Evolutionary conservation across 2,797 vertebrate genomes (phyloP).

Genomic region (Euphonia xanthogaster): DNA sequence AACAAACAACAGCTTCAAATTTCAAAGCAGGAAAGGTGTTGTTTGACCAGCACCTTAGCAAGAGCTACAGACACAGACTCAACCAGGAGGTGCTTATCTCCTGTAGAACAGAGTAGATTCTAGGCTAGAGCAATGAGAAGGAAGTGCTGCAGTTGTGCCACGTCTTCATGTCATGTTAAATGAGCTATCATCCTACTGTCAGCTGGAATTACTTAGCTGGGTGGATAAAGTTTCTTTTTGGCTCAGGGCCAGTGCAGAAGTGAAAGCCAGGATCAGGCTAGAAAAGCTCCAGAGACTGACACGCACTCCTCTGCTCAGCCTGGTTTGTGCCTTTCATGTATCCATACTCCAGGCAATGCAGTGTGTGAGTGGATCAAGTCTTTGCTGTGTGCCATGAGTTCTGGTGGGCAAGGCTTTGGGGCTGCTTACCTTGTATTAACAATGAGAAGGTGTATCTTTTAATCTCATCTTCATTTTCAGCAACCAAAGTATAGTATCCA

Average conservation of each 20-base stretch:
- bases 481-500: slow-evolving; percentile 90
- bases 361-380: not conserved
- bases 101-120: not conserved
- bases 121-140: not conserved
- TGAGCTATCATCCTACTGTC: not conserved
- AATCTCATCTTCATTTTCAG: slow-evolving; percentile 84
- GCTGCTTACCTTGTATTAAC: slow-evolving; percentile 87
- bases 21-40: not conserved
- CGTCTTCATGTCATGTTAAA: slow-evolving; percentile 32
- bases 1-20: not conserved
- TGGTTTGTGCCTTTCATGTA: not conserved
- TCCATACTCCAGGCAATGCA: not conserved
- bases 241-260: not conserved
- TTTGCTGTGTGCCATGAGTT: not conserved
- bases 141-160: slow-evolving; percentile 20
- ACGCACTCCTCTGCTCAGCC: accelerated
- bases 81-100: not conserved
- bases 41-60: not conserved
- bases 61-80: not conserved
- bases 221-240: slow-evolving; percentile 44
- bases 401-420: not conserved
- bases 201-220: slow-evolving; percentile 38
- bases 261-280: slow-evolving; percentile 8
- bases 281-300: not conserved
- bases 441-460: slow-evolving; percentile 84